These are phyloP conservation scores for Conops quadrifasciatus DNA, from an alignment of 2,888 invertebrate species.

Conservation along the genomic window DNA sequence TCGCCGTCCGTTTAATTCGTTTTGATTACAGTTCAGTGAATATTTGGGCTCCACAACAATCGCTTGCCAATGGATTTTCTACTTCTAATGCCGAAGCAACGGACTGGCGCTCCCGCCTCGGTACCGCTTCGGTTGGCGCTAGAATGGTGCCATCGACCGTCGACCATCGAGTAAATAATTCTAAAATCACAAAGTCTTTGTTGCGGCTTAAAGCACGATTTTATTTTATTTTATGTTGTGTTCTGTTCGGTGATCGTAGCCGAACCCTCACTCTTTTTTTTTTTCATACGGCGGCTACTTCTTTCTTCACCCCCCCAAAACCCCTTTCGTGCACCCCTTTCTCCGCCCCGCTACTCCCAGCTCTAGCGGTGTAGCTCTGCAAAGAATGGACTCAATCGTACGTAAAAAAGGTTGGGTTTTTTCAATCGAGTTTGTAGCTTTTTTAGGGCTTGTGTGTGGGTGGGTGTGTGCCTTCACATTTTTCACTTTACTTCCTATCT, in stretches of 20 bases:
- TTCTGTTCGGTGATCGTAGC: slow-evolving; percentile 24
- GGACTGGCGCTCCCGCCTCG: slow-evolving; percentile 36
- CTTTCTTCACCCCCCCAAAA: no score
- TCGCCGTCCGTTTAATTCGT: slow-evolving; percentile 59
- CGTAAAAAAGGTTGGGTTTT: slow-evolving; percentile 46
- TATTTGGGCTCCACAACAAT: slow-evolving; percentile 61
- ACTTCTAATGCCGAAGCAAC: slow-evolving; percentile 49
- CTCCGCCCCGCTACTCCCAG: not conserved
- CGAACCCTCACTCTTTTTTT: not conserved
- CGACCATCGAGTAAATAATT: slow-evolving; percentile 42
- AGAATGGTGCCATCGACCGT: no score
- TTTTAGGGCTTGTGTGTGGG: slow-evolving; percentile 4
- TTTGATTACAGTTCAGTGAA: slow-evolving; percentile 62
- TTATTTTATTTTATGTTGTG: no score
- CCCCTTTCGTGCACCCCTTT: no score
- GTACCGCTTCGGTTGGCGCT: no score
- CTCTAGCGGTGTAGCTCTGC: slow-evolving; percentile 26
- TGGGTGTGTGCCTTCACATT: not conserved
- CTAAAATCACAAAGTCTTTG: slow-evolving; percentile 41
- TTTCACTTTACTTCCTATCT: not conserved
- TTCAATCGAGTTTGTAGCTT: not conserved
- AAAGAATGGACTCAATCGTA: slow-evolving; percentile 49
- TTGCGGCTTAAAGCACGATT: no score
- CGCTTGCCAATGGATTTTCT: slow-evolving; percentile 59
- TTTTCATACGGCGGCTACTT: no score